These are phyloP conservation scores for Lates calcarifer DNA, from an alignment of 2,113 vertebrate species.

Conservation along the genomic window DNA sequence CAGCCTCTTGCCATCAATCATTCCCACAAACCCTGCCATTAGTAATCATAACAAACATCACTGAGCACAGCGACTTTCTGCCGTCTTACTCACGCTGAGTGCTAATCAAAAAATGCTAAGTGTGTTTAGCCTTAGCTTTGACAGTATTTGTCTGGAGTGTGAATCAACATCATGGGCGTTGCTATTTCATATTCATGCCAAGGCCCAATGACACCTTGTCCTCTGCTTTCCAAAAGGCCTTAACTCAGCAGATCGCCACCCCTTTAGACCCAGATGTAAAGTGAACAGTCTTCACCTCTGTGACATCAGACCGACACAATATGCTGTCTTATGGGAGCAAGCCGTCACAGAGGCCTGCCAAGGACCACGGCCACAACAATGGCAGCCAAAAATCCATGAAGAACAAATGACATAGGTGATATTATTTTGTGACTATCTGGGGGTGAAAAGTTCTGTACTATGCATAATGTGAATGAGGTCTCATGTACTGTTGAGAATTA, in stretches of 20 bases:
- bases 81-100: slow-evolving; percentile 43
- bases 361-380: not conserved
- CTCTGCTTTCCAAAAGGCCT: slow-evolving; percentile 75
- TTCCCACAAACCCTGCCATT: slow-evolving; percentile 49
- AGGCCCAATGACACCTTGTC: slow-evolving; percentile 78
- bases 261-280: slow-evolving; percentile 72
- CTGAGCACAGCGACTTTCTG: slow-evolving; percentile 50
- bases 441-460: not conserved
- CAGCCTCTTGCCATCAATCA: slow-evolving; percentile 62
- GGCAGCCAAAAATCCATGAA: slow-evolving; percentile 5
- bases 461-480: not conserved
- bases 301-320: slow-evolving; percentile 64
- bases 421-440: not conserved
- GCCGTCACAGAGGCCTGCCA: slow-evolving; percentile 48
- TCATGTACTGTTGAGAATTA: not conserved
- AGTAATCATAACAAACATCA: slow-evolving; percentile 66
- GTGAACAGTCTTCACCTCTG: slow-evolving; percentile 74
- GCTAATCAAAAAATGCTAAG: slow-evolving; percentile 71
- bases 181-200: slow-evolving; percentile 80
- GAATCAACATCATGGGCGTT: slow-evolving; percentile 62
- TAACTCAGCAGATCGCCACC: slow-evolving; percentile 74
- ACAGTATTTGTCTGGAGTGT: slow-evolving; percentile 65
- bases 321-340: slow-evolving; percentile 63
- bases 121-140: slow-evolving; percentile 62
- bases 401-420: slow-evolving; percentile 17